Evolutionary conservation across 2,797 vertebrate genomes (phyloP), one percentile per base, ranked within the genome.

Genomic region (Acipenser transmontanus): DNA sequence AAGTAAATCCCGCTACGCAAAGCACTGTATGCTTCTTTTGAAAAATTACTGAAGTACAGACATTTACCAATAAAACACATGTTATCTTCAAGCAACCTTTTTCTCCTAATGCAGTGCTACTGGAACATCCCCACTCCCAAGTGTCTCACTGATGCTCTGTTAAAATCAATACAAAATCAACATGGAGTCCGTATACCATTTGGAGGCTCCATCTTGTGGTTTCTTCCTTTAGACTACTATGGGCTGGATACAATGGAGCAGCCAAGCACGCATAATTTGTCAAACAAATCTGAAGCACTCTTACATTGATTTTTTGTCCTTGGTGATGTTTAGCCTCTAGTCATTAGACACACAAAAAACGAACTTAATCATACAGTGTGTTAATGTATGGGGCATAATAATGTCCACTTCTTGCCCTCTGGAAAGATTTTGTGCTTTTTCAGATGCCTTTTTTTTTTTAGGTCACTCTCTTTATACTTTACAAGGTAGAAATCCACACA

Each of bases 151-250:
- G 76, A 86, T 88, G 83, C 83, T 85, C 84, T 87, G 82, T 82
- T 88, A 85, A 82, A 94, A 93, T 92, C 90, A 91, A 92, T 92
- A 91, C 34, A 91, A 94, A 93, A 91, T 93, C 90, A 93, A 92
- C 91, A 91, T 74, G 79, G 83, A 91, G 87, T 88, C 85, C 87
- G 86, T 87, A 87, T 88, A 82, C 90, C 91, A 89, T 85, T 90
- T 91, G 91, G 85, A 87, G 78, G 85, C 85, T 90, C 85, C 87
- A 89, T 93, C 90, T 93, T 85, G 86, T 86, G 90, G 88, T 87
- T 89, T 81, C 90, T 90, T 78, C 81, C 34, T 89, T 78, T 84
- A 87, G 91, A 93, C 34, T 4, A 4, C 93, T 91, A 90, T 88
- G 87, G 92, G 88, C 76, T 88, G 91, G 84, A 81, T 90, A 95